Conservation (phyloP, 64 coral and sea anemone genomes). For the Anthopleura sola region DNA sequence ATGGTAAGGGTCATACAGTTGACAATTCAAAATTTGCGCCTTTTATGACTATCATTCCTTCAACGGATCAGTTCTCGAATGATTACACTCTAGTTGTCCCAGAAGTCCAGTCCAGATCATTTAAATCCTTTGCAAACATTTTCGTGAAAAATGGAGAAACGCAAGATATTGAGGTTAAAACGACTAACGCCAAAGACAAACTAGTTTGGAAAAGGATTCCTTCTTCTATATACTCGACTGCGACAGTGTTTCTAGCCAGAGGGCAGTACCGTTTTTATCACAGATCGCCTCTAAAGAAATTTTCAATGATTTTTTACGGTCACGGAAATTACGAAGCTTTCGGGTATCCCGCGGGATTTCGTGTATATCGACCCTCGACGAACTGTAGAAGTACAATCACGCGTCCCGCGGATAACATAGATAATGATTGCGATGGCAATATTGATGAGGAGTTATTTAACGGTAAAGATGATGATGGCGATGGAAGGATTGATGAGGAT, state of each 20-base stretch:
- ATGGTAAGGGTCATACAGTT: constrained; percentile 19
- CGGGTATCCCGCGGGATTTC: constrained; percentile 35
- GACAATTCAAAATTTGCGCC: constrained; percentile 35
- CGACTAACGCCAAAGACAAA: neutral
- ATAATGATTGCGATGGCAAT: constrained; percentile 51
- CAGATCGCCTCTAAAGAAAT: constrained; percentile 3
- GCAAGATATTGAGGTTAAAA: neutral
- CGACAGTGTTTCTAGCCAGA: neutral
- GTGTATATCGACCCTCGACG: neutral
- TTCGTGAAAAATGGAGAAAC: neutral
- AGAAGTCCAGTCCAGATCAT: neutral
- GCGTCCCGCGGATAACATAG: constrained; percentile 12
- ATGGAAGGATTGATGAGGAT: constrained; percentile 38
- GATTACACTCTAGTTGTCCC: constrained; percentile 47
- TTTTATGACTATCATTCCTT: constrained; percentile 67
- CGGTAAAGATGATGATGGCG: constrained; percentile 38
- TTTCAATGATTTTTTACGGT: constrained; percentile 28
- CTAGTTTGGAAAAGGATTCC: neutral
- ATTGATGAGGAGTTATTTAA: constrained; percentile 46
- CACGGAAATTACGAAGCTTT: neutral
- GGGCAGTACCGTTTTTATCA: constrained; percentile 44
- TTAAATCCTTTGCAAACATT: constrained; percentile 1
- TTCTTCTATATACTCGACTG: neutral
- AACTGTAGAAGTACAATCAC: constrained; percentile 9
- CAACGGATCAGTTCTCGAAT: constrained; percentile 51